Percentiles rank a stretch among this genome's conserved stretches.
phyloP scores from a whole-genome alignment of 2,888 invertebrate species.

The Eumacrocentrus americanus region DNA sequence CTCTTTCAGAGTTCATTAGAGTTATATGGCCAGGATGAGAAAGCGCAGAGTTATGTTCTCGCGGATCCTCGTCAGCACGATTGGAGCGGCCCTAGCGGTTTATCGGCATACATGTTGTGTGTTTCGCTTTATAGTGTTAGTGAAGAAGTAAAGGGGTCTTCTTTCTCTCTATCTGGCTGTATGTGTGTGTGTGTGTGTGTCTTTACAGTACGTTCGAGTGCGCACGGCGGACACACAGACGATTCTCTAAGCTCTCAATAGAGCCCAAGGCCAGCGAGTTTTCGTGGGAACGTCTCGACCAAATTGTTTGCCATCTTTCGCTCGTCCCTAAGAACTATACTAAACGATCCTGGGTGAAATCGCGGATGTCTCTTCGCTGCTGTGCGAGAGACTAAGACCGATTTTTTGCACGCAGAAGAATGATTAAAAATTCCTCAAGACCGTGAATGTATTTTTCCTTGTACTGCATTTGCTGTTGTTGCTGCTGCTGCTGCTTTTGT shows the following conservation, averaged over 20 bases:
- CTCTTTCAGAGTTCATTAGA: conserved; percentile 14
- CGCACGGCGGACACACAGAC: conserved; percentile 5
- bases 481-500: not conserved
- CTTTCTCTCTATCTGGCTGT: too few species aligned
- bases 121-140: conserved; percentile 25
- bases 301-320: conserved; percentile 17
- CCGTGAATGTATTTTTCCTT: not conserved
- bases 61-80: not conserved
- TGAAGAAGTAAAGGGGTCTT: conserved; percentile 6
- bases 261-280: conserved; percentile 46
- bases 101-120: conserved; percentile 29
- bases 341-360: conserved; percentile 2
- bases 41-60: not conserved
- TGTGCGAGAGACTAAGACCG: not conserved
- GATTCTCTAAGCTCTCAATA: conserved; percentile 29
- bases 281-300: conserved; percentile 45
- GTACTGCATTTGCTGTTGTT: not conserved
- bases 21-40: not conserved
- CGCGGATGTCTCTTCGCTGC: not conserved
- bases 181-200: too few species aligned
- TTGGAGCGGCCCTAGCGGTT: conserved; percentile 19
- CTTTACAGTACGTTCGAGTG: too few species aligned
- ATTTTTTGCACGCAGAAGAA: not conserved
- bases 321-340: not conserved
- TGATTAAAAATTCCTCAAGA: not conserved